Base-by-base conservation (phyloP, 2,888 invertebrate species). In the Amphiduros pacificus region DNA sequence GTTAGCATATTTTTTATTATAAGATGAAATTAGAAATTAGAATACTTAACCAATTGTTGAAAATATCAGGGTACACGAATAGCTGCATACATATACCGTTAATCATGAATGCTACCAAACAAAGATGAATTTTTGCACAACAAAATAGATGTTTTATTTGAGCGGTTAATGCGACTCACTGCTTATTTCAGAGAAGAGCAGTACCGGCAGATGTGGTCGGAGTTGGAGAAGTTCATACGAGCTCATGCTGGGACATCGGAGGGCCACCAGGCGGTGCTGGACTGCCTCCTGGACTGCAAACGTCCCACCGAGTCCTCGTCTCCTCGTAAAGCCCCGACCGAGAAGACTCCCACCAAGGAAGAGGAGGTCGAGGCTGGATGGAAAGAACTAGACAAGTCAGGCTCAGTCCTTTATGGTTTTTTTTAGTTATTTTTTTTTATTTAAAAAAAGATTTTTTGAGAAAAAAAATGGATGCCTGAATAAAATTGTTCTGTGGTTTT, bases 161-260 rank as follows among this genome's bases (percentile, higher is more conserved):
- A 6, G n/a, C 22, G n/a, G 22, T 4, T 9, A 20, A 20, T 44
- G 9, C 22, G 4, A 44, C 5, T 4, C 22, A 6, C 44, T 41
- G 17, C 22, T 48, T 44, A 22, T 44, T 27, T 24, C 71, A 85
- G 86, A 67, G 94, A 95, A 73, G 95, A 96, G 76, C 93, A 94
- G 74, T 96, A 96, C 85, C 88, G 92, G 51, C 87, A 92, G 65
- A 87, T 96, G 80, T 97, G 95, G 91, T 87, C 88, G 31, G 96
- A 97, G 79, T 81, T 96, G 53, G 96, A 96, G 79, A 88, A 89
- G 14, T 85, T 94, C 40, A 84, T 96, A 0, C 89, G 91, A 59
- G 88, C 89, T 28, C 90, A 91, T 79, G 87, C 90, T 0, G 71
- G 69, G 28, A 90, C 90, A 57, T 90, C 93, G 0, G 85, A 89